Percentiles rank a stretch among this genome's conserved stretches.
Evolutionary conservation across 2,797 vertebrate species (phyloP).

Genomic region (Leptoclinus maculatus): DNA sequence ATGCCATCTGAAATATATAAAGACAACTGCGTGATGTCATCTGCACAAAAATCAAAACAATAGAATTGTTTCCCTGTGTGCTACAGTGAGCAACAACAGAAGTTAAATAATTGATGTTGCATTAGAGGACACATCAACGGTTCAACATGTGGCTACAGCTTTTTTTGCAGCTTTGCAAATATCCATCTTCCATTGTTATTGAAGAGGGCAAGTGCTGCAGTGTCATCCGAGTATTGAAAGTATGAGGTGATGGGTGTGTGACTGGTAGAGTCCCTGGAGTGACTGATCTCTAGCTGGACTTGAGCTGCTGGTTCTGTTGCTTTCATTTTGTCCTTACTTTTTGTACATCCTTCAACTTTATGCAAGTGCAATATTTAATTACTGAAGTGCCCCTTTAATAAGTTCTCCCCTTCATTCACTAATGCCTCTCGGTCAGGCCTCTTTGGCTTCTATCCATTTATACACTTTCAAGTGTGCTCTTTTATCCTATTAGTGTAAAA

Average conservation of each 20-base stretch:
- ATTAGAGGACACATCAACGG: neutral
- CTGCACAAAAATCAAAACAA: neutral
- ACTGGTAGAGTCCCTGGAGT: too few relatives aligned
- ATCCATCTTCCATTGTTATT: neutral
- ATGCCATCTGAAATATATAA: neutral
- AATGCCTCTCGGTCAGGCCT: neutral
- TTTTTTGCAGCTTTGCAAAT: neutral
- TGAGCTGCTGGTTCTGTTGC: neutral
- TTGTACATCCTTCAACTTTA: neutral
- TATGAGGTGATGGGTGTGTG: too few relatives aligned
- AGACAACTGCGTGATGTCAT: neutral
- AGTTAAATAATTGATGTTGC: neutral
- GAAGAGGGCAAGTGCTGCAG: neutral
- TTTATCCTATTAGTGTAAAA: neutral
- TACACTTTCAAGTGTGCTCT: conserved; percentile 7
- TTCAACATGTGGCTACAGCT: neutral
- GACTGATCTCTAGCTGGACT: neutral
- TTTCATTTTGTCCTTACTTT: neutral
- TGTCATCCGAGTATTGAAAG: neutral
- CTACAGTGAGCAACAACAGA: neutral
- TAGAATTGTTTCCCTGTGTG: neutral
- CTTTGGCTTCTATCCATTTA: conserved; percentile 17
- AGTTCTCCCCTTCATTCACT: neutral
- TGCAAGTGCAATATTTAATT: conserved; percentile 8
- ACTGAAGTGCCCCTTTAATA: neutral